phyloP scores from a whole-genome alignment of 2,797 vertebrate genomes.

The Cygnus olor region DNA sequence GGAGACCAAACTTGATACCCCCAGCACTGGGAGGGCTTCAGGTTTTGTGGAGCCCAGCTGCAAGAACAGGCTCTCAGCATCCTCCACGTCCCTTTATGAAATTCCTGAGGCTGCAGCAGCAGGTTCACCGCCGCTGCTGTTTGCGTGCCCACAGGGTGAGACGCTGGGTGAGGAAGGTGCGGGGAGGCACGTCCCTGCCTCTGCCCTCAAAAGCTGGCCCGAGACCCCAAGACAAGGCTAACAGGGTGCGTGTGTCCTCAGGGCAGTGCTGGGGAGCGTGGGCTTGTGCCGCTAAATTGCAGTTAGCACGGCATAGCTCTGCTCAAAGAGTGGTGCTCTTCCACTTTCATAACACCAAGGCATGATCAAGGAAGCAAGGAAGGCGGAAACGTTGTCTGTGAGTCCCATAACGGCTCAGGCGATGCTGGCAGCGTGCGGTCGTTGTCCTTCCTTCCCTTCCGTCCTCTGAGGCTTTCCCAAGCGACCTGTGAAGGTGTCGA shows the following conservation, averaged over 20 bases:
- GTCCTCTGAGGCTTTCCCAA: neutral
- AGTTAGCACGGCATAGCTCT: neutral
- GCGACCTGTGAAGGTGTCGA: neutral
- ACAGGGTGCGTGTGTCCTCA: neutral
- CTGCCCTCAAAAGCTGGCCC: neutral
- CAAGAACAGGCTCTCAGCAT: neutral
- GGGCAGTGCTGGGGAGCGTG: rapidly evolving
- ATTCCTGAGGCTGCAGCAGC: neutral
- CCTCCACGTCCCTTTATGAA: slow-evolving; percentile 28
- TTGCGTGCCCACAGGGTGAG: neutral
- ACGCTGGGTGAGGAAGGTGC: too few species aligned
- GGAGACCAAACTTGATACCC: neutral
- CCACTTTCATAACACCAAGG: neutral
- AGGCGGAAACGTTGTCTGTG: rapidly evolving
- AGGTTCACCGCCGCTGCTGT: neutral
- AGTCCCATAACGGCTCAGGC: rapidly evolving
- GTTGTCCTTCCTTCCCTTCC: neutral
- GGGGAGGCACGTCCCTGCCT: neutral
- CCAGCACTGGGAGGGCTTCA: neutral
- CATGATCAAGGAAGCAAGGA: neutral
- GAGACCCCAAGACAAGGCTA: neutral
- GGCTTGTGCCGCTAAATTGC: rapidly evolving
- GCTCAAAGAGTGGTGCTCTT: neutral
- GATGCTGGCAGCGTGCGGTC: rapidly evolving
- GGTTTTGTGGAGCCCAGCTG: neutral